These are phyloP conservation scores for Busseola fusca DNA, from an alignment of 2,888 invertebrate species.

Conservation along the genomic window DNA sequence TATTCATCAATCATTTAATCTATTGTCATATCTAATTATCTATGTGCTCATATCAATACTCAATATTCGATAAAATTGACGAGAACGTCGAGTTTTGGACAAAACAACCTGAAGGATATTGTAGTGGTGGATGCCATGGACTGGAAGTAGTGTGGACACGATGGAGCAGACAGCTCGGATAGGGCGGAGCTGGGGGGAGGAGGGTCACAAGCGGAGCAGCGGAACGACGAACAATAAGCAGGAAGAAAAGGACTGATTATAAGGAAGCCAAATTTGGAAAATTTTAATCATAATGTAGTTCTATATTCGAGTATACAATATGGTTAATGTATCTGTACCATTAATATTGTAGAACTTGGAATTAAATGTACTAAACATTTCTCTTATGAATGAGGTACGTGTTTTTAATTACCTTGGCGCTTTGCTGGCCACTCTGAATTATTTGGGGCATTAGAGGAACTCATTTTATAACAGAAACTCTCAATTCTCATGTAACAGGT, in stretches of 20 bases:
- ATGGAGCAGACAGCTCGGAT: constrained; percentile 7
- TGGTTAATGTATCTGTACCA: constrained; percentile 36
- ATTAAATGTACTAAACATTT: constrained; percentile 40
- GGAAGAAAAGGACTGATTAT: constrained; percentile 46
- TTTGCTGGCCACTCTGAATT: not conserved
- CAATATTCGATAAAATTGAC: constrained; percentile 29
- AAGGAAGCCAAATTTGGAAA: constrained; percentile 39
- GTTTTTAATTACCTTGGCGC: constrained; percentile 27
- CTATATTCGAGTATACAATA: constrained; percentile 35
- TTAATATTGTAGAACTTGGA: constrained; percentile 41
- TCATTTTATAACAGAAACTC: not conserved
- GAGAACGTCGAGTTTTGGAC: constrained; percentile 18
- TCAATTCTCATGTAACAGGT: not conserved
- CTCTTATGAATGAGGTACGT: constrained; percentile 29
- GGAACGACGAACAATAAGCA: constrained; percentile 20
- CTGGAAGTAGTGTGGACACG: constrained; percentile 31
- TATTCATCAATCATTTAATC: constrained; percentile 29
- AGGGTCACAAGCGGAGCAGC: not conserved
- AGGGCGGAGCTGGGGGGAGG: not conserved
- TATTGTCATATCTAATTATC: constrained; percentile 44
- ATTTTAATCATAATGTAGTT: constrained; percentile 37
- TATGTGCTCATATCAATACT: constrained; percentile 50
- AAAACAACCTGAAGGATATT: constrained; percentile 28
- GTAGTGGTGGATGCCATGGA: constrained; percentile 16
- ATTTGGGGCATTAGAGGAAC: not conserved